phyloP scores from a whole-genome alignment of 2,888 invertebrate genomes.

The Troides helena region DNA sequence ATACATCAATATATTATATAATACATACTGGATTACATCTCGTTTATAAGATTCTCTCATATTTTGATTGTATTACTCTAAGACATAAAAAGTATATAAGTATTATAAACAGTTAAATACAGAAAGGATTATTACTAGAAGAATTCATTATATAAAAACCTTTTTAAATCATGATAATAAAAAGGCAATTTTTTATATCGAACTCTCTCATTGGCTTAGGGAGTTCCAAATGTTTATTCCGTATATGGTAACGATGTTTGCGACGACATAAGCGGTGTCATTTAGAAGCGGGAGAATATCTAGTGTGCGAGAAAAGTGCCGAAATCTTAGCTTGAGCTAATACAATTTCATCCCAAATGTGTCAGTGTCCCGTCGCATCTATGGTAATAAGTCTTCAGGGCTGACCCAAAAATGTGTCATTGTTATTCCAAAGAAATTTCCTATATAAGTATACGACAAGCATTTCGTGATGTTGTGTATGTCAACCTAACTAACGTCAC shows the following conservation, averaged over 20 bases:
- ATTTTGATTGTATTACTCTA: neutral
- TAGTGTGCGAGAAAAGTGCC: constrained; percentile 32
- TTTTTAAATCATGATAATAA: neutral
- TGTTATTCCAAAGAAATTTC: too few species aligned
- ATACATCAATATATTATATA: too few species aligned
- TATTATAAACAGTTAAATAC: too few species aligned
- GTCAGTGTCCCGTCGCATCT: constrained; percentile 46
- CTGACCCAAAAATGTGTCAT: constrained; percentile 34
- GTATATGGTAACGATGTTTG: constrained; percentile 28
- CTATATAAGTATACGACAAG: too few species aligned
- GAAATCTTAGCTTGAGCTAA: constrained; percentile 50
- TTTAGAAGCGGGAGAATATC: constrained; percentile 23
- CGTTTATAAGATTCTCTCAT: too few species aligned
- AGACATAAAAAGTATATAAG: too few species aligned
- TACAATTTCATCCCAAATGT: constrained; percentile 55
- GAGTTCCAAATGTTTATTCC: constrained; percentile 15
- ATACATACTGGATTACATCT: too few species aligned
- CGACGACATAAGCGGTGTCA: constrained; percentile 20
- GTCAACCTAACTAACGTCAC: too few species aligned
- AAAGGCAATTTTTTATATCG: neutral
- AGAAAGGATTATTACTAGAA: too few species aligned
- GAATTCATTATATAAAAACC: neutral
- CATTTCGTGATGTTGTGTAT: too few species aligned
- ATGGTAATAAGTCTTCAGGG: constrained; percentile 45
- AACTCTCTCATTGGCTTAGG: neutral